phyloP scores from a whole-genome alignment of 2,888 invertebrate genomes.

The Priocnemis perturbator region DNA sequence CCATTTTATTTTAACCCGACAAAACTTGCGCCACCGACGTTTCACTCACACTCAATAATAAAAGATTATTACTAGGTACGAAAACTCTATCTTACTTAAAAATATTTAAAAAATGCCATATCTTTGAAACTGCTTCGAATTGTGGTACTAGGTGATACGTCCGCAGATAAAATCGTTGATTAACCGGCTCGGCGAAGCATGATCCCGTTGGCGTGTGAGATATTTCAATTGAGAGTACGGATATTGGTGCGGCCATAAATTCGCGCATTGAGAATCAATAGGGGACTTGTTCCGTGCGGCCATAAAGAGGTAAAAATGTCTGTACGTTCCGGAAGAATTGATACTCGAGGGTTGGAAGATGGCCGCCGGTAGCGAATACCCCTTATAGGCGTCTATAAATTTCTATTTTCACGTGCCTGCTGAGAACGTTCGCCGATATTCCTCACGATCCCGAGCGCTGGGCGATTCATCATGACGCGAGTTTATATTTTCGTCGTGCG shows the following conservation, averaged over 20 bases:
- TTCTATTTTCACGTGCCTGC: conserved; percentile 6
- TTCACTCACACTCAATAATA: too few species aligned
- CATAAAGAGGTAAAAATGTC: conserved; percentile 23
- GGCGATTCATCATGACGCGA: neutral
- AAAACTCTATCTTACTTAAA: too few species aligned
- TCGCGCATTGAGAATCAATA: conserved; percentile 14
- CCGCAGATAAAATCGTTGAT: neutral
- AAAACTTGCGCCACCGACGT: too few species aligned
- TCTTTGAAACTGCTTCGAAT: too few species aligned
- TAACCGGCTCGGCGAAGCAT: neutral
- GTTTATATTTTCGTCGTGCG: too few species aligned
- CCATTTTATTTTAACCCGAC: too few species aligned
- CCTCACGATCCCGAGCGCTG: neutral
- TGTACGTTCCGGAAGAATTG: conserved; percentile 9
- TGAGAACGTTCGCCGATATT: neutral
- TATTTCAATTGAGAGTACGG: conserved; percentile 9
- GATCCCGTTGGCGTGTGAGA: neutral
- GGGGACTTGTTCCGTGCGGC: conserved; percentile 14
- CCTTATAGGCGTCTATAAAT: neutral
- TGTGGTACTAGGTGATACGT: too few species aligned
- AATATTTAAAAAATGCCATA: too few species aligned
- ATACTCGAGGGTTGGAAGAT: conserved; percentile 1
- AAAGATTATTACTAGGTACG: too few species aligned
- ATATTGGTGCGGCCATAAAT: conserved; percentile 22
- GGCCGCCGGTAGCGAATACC: conserved; percentile 8